phyloP scores from a whole-genome alignment of 2,797 vertebrate genomes.

The Oophaga sylvatica region DNA sequence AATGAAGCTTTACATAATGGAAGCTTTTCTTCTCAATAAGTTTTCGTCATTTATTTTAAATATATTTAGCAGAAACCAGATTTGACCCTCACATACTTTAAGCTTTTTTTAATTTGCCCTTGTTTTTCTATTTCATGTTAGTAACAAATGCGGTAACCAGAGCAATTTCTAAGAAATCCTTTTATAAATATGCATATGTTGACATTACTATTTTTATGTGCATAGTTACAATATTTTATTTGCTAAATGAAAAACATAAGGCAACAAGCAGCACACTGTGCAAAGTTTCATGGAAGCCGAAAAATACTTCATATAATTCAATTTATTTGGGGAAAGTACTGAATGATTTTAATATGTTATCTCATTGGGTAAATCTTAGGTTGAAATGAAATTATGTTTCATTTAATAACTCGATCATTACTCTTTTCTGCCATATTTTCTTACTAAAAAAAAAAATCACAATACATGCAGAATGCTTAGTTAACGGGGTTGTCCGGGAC shows the following conservation, averaged over 20 bases:
- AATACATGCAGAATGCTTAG: background rate
- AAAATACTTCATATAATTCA: constrained; percentile 18
- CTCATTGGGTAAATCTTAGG: background rate
- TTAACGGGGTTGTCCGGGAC: too few species aligned
- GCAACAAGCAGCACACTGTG: background rate
- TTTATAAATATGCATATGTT: constrained; percentile 16
- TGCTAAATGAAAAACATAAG: constrained; percentile 29
- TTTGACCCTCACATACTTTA: background rate
- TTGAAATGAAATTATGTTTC: background rate
- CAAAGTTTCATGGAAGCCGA: constrained; percentile 12
- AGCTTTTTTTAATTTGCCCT: background rate
- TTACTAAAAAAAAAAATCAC: background rate
- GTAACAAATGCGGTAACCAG: constrained; percentile 11
- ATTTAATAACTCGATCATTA: background rate
- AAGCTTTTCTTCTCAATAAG: background rate
- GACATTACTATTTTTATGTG: constrained; percentile 23
- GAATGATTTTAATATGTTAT: background rate
- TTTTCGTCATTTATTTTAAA: background rate
- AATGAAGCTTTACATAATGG: background rate
- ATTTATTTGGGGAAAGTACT: background rate
- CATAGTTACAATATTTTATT: constrained; percentile 33
- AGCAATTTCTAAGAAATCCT: constrained; percentile 3
- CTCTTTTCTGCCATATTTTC: background rate
- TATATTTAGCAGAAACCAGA: background rate
- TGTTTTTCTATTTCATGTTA: constrained; percentile 16